Evolutionary conservation across 2,888 invertebrate genomes (phyloP).

Genomic region (Ariolimax columbianus): DNA sequence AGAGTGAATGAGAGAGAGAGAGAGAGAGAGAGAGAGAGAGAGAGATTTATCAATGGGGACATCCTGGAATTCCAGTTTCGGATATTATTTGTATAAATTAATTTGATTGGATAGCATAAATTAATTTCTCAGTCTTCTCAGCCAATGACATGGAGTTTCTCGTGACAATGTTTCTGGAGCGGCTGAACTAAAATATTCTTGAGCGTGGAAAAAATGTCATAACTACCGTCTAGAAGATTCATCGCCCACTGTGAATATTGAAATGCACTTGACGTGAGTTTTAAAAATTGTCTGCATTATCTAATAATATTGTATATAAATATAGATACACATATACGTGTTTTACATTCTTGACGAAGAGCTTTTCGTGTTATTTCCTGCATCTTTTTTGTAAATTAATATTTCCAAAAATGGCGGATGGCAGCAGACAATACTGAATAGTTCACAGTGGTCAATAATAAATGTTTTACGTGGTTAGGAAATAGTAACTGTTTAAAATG

Average conservation of each 20-base stretch:
- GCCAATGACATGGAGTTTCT: background rate
- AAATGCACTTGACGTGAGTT: background rate
- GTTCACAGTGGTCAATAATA: background rate
- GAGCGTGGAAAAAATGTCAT: no score
- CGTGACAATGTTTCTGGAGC: background rate
- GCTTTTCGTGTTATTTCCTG: background rate
- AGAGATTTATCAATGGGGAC: background rate
- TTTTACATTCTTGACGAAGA: background rate
- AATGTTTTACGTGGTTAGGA: background rate
- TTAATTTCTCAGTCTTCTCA: background rate
- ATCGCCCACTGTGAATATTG: background rate
- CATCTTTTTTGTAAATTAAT: background rate
- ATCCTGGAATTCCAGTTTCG: background rate
- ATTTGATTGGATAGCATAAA: background rate
- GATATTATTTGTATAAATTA: background rate
- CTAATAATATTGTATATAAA: background rate
- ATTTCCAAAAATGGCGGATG: background rate
- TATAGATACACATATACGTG: background rate
- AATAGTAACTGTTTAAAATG: background rate
- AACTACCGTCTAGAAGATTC: background rate
- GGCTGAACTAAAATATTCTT: background rate
- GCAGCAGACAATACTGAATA: conserved; percentile 1
- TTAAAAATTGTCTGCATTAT: background rate
- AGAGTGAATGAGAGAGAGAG: no score
- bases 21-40: no score